Evolutionary conservation across 2,113 vertebrate species (phyloP).

Genomic region (Oryzias javanicus): DNA sequence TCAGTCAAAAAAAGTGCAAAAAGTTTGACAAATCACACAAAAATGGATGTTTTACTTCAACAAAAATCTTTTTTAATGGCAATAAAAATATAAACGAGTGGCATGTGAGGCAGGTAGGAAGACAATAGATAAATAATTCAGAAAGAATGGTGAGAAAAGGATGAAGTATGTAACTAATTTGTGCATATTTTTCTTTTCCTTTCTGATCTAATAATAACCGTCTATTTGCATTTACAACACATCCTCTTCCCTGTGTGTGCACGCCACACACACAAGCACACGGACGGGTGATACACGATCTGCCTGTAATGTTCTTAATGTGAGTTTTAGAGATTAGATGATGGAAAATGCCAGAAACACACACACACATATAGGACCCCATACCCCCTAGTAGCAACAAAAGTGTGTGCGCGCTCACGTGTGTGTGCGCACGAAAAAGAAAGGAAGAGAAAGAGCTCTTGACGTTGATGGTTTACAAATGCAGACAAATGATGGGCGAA

Average conservation of each 20-base stretch:
- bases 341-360: constrained; percentile 43
- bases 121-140: background rate
- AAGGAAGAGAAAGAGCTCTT: constrained; percentile 28
- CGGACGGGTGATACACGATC: constrained; percentile 47
- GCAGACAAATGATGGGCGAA: constrained; percentile 68
- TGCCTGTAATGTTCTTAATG: constrained; percentile 58
- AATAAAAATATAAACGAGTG: background rate
- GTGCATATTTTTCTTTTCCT: background rate
- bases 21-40: too few relatives aligned
- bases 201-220: constrained; percentile 16
- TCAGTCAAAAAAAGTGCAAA: too few relatives aligned
- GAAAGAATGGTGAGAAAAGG: background rate
- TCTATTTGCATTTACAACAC: constrained; percentile 45
- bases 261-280: constrained; percentile 11
- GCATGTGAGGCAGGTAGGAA: background rate
- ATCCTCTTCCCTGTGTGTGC: constrained; percentile 22
- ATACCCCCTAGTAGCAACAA: constrained; percentile 7
- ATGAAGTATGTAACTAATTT: background rate
- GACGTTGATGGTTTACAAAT: constrained; percentile 75
- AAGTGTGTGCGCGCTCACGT: constrained; percentile 11
- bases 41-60: background rate
- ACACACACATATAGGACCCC: constrained; percentile 14
- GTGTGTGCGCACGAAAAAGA: constrained; percentile 7
- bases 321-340: constrained; percentile 61
- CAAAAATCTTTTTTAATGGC: background rate